Base-by-base conservation (phyloP, 2,888 invertebrate genomes). In the Uropetala carovei region DNA sequence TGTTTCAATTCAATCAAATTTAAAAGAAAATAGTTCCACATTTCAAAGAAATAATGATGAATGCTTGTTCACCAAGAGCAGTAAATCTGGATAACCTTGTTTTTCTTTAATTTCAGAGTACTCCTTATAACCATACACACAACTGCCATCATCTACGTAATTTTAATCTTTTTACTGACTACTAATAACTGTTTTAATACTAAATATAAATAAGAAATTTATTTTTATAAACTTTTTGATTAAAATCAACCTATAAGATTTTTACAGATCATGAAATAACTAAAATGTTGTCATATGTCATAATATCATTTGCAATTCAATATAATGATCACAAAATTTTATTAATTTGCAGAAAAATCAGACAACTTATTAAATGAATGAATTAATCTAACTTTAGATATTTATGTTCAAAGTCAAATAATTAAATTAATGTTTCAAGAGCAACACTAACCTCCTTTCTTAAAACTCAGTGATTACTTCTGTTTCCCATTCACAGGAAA, bases 401-500 rank as follows among this genome's bases (percentile, higher is more conserved):
- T 64, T n/a, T n/a, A n/a, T n/a, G n/a, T n/a, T n/a, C n/a, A n/a
- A n/a, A n/a, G n/a, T n/a, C n/a, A n/a, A n/a, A n/a, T n/a, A n/a
- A n/a, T n/a, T n/a, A n/a, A n/a, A n/a, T n/a, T n/a, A n/a, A n/a
- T n/a, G n/a, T n/a, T n/a, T n/a, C n/a, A n/a, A n/a, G n/a, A n/a
- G n/a, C n/a, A n/a, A n/a, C n/a, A n/a, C n/a, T n/a, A n/a, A n/a
- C n/a, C n/a, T n/a, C n/a, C n/a, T n/a, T n/a, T n/a, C n/a, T n/a
- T n/a, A n/a, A n/a, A n/a, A n/a, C n/a, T n/a, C n/a, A n/a, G n/a
- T n/a, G n/a, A n/a, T 64, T 64, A n/a, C 11, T 27, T 75, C 22
- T n/a, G 14, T 82, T 58, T 16, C 58, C 91, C 4, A 59, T 93
- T 94, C 95, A 94, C 95, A 96, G 96, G 96, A 96, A 94, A 96